Evolutionary conservation across 1,140 invertebrate genomes (phyloP).

Genomic region (Drosophila malerkotliana): DNA sequence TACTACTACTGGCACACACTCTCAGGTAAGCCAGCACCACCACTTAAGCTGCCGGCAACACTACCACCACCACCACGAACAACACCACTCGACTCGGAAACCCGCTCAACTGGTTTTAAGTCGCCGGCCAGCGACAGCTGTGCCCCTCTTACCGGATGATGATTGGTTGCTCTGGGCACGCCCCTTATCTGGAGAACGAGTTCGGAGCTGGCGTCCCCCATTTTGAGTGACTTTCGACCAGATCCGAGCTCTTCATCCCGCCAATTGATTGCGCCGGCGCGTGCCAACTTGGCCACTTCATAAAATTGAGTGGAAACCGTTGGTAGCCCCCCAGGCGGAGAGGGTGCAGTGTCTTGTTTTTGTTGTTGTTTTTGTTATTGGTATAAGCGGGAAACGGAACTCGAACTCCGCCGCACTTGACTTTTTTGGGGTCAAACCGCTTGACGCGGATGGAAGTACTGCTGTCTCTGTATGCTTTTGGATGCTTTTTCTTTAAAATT

Average conservation of each 20-base stretch:
- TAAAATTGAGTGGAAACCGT: constrained; percentile 10
- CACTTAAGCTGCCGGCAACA: constrained; percentile 2
- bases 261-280: constrained; percentile 81
- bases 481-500: too few species aligned
- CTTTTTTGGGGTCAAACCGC: constrained; percentile 80
- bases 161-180: constrained; percentile 76
- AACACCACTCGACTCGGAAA: constrained; percentile 27
- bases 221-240: constrained; percentile 64
- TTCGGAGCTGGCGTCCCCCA: constrained; percentile 57
- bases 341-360: constrained; percentile 6
- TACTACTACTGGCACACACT: constrained; percentile 18
- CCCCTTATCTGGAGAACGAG: constrained; percentile 52
- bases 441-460: constrained; percentile 43
- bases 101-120: constrained; percentile 76
- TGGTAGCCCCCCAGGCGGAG: neutral
- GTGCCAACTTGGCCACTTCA: constrained; percentile 51
- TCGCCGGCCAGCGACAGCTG: constrained; percentile 32
- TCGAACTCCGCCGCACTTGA: constrained; percentile 63
- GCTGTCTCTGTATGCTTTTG: neutral
- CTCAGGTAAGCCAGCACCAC: constrained; percentile 17
- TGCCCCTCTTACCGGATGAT: constrained; percentile 24
- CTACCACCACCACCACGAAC: constrained; percentile 2
- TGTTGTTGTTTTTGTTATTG: constrained; percentile 3
- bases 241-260: neutral
- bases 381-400: constrained; percentile 27